Percentiles rank a stretch among this genome's conserved stretches.
Evolutionary conservation across 2,797 vertebrate species (phyloP).

Genomic region (Podargus strigoides): DNA sequence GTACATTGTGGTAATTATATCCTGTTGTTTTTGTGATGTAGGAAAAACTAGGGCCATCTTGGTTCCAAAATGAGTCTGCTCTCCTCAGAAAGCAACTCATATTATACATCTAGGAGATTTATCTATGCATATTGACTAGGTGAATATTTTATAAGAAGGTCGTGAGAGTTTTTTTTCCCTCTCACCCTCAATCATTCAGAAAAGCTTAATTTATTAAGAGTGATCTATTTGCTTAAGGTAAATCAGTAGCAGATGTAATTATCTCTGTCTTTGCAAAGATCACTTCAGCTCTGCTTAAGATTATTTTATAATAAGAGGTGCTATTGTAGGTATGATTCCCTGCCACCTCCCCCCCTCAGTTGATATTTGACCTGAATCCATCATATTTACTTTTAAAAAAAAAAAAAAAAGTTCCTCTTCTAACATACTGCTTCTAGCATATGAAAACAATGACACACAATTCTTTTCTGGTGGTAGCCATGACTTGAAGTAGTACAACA

Average conservation of each 20-base stretch:
- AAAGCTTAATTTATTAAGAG: background rate
- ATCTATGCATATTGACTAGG: background rate
- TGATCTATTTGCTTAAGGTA: background rate
- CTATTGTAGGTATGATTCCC: background rate
- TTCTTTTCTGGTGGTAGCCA: background rate
- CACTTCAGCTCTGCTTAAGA: background rate
- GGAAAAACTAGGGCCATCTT: background rate
- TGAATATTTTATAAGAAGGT: background rate
- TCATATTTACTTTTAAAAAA: background rate
- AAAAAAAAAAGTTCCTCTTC: background rate
- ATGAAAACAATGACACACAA: background rate
- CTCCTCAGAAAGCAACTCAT: background rate
- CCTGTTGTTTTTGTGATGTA: background rate
- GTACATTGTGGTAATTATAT: background rate
- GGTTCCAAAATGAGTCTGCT: background rate
- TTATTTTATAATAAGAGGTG: background rate
- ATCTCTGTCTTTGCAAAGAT: background rate
- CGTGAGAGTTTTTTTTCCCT: background rate
- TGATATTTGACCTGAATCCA: background rate
- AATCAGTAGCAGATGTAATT: background rate
- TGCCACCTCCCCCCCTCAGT: rapidly evolving
- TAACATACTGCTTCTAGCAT: background rate
- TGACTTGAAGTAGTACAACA: background rate
- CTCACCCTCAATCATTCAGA: background rate
- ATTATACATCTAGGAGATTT: background rate